Conservation (phyloP, 2,113 vertebrate genomes). For the Puma concolor region DNA sequence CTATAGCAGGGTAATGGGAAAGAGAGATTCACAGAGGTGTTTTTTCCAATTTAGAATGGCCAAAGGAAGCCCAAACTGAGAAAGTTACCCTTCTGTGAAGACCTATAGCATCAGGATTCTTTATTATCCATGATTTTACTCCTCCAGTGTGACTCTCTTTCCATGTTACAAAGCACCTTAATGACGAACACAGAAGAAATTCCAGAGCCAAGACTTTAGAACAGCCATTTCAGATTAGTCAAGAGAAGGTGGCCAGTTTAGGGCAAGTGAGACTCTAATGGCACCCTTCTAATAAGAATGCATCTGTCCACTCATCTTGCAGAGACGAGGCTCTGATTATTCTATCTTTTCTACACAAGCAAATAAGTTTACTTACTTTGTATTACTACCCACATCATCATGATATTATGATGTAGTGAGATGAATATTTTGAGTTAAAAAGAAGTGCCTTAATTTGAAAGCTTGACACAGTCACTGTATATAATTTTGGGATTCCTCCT, state of each 20-base stretch:
- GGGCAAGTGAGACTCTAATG: background rate
- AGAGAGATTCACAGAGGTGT: background rate
- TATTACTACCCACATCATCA: background rate
- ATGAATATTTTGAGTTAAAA: background rate
- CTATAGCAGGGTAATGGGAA: background rate
- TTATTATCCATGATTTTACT: background rate
- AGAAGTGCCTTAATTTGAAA: background rate
- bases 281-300: background rate
- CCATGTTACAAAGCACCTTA: background rate
- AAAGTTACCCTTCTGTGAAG: background rate
- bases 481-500: background rate
- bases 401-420: background rate
- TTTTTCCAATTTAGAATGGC: background rate
- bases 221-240: background rate
- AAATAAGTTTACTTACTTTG: background rate
- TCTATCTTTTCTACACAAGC: background rate
- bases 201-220: background rate
- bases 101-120: background rate
- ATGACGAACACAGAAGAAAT: background rate
- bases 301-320: background rate
- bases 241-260: background rate
- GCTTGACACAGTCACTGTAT: background rate
- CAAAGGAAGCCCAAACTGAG: background rate
- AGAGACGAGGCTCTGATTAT: background rate
- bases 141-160: background rate